Conservation (phyloP, 2,888 invertebrate species). For the Pedicia rivosa region DNA sequence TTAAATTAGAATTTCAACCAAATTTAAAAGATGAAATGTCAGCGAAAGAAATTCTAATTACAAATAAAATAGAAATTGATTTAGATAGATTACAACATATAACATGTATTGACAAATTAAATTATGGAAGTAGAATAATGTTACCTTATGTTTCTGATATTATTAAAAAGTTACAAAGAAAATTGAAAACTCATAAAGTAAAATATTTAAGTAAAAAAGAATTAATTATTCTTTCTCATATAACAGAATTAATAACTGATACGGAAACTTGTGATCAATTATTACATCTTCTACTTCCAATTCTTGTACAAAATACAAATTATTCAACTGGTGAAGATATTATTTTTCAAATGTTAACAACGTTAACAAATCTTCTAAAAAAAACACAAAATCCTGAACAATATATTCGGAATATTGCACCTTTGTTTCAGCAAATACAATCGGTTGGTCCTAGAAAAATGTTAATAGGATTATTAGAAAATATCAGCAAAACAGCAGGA, state of each 20-base stretch:
- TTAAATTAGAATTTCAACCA: no score
- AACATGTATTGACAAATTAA: slow-evolving; percentile 17
- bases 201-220: slow-evolving; percentile 26
- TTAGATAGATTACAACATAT: no score
- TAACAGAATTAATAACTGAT: slow-evolving; percentile 57
- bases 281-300: slow-evolving; percentile 52
- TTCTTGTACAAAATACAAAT: slow-evolving; percentile 45
- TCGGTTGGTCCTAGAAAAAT: slow-evolving; percentile 50
- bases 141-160: slow-evolving; percentile 56
- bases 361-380: slow-evolving; percentile 56
- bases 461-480: slow-evolving; percentile 40
- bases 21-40: slow-evolving; percentile 42
- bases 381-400: slow-evolving; percentile 45
- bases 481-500: slow-evolving; percentile 7
- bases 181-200: slow-evolving; percentile 25
- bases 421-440: slow-evolving; percentile 51
- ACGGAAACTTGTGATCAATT: slow-evolving; percentile 50
- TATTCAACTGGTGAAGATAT: slow-evolving; percentile 46
- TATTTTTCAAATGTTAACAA: slow-evolving; percentile 50
- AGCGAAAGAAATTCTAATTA: slow-evolving; percentile 18
- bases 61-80: slow-evolving; percentile 24
- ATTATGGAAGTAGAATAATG: slow-evolving; percentile 46
- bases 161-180: slow-evolving; percentile 49
- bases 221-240: slow-evolving; percentile 53
- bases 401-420: slow-evolving; percentile 53